Conservation (phyloP, 2,797 vertebrate genomes). For the Selene dorsalis region DNA sequence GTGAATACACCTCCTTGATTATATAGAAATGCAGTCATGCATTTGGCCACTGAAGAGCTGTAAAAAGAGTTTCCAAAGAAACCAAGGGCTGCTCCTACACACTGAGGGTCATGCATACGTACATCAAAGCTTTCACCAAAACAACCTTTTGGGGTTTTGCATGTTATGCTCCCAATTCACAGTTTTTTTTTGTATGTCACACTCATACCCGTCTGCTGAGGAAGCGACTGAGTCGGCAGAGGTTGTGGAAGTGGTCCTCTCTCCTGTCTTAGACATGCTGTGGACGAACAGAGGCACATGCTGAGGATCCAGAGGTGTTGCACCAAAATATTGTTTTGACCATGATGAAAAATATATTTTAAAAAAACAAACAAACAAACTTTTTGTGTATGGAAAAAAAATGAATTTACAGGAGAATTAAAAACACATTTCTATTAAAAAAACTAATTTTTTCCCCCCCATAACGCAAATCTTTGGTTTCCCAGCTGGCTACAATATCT, state of each 20-base stretch:
- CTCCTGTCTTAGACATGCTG: slow-evolving; percentile 73
- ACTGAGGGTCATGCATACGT: background rate
- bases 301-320: background rate
- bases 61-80: background rate
- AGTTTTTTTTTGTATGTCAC: too few species aligned
- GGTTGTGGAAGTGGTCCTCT: slow-evolving; percentile 49
- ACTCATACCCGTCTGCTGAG: slow-evolving; percentile 65
- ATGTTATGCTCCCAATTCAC: too few species aligned
- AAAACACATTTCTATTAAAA: background rate
- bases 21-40: background rate
- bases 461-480: background rate
- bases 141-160: too few species aligned
- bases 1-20: background rate
- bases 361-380: background rate
- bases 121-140: background rate
- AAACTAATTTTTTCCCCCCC: background rate
- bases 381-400: background rate
- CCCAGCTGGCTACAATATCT: background rate
- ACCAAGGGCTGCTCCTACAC: background rate
- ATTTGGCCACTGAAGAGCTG: too few species aligned
- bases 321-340: background rate
- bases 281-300: slow-evolving; percentile 2
- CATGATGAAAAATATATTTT: background rate
- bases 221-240: slow-evolving; percentile 54
- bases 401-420: background rate